phyloP scores from a whole-genome alignment of 1,140 invertebrate genomes.

The Cyclina sinensis region DNA sequence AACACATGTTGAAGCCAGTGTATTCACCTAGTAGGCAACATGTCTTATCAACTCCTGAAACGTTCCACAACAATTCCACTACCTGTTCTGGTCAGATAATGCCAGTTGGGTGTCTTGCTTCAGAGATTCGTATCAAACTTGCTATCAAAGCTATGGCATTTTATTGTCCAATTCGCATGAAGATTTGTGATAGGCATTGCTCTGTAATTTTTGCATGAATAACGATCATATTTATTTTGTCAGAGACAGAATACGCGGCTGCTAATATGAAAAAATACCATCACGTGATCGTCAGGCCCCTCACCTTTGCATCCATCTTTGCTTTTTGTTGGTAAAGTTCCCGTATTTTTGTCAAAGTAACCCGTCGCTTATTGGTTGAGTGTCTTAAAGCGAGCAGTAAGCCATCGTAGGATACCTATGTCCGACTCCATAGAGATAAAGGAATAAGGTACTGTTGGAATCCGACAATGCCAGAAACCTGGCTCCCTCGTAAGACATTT shows the following conservation, averaged over 20 bases:
- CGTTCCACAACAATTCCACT: constrained; percentile 21
- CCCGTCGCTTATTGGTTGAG: no score
- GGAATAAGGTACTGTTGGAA: no score
- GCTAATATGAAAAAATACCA: not conserved
- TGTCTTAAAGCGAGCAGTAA: no score
- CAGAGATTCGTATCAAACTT: constrained; percentile 10
- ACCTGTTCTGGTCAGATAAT: constrained; percentile 22
- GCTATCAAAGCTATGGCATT: constrained; percentile 10
- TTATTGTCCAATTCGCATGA: not conserved
- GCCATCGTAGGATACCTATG: no score
- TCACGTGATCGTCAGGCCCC: not conserved
- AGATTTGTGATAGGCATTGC: not conserved
- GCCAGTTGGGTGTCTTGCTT: no score
- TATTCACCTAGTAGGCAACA: not conserved
- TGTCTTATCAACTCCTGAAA: constrained; percentile 12
- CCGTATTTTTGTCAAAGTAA: no score
- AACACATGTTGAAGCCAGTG: not conserved
- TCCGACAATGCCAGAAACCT: no score
- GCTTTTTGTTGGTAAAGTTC: no score
- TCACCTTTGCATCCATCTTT: no score
- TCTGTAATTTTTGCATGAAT: not conserved
- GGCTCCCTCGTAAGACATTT: no score
- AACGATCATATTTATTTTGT: no score
- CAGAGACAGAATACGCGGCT: not conserved
- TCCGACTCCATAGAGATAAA: no score